phyloP scores from a whole-genome alignment of 2,888 invertebrate genomes.

The Iselma pallidipennis region DNA sequence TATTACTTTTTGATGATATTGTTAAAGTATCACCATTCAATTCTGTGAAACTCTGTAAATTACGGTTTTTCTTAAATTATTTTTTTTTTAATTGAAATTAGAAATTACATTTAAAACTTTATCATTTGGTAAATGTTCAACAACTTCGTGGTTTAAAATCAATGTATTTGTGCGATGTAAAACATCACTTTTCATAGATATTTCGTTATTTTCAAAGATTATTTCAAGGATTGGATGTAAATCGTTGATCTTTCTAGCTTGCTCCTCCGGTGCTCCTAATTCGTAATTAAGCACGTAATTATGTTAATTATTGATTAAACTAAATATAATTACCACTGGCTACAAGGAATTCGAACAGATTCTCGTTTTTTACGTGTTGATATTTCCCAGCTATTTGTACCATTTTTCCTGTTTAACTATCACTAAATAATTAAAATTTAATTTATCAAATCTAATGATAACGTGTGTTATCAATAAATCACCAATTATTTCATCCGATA shows the following conservation, averaged over 20 bases:
- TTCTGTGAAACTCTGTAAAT: not conserved
- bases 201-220: slow-evolving; percentile 28
- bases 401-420: too few species aligned
- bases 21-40: not conserved
- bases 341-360: slow-evolving; percentile 29
- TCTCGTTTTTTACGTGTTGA: slow-evolving; percentile 34
- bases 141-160: slow-evolving; percentile 27
- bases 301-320: slow-evolving; percentile 7
- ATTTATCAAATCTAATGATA: too few species aligned
- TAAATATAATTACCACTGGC: slow-evolving; percentile 24
- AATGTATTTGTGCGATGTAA: slow-evolving; percentile 12
- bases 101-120: slow-evolving; percentile 21
- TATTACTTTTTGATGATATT: not conserved
- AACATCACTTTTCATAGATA: slow-evolving; percentile 19
- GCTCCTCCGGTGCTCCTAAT: slow-evolving; percentile 28
- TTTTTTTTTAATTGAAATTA: not conserved
- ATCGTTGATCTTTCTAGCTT: slow-evolving; percentile 18
- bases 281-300: not conserved
- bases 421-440: too few species aligned
- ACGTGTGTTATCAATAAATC: too few species aligned
- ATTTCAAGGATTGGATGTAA: slow-evolving; percentile 21
- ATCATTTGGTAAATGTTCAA: slow-evolving; percentile 22
- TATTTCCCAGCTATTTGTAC: slow-evolving; percentile 36
- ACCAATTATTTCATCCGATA: not conserved
- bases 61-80: too few species aligned